Base-by-base conservation (phyloP, 2,113 vertebrate genomes). In the Nothocercus nigrocapillus region DNA sequence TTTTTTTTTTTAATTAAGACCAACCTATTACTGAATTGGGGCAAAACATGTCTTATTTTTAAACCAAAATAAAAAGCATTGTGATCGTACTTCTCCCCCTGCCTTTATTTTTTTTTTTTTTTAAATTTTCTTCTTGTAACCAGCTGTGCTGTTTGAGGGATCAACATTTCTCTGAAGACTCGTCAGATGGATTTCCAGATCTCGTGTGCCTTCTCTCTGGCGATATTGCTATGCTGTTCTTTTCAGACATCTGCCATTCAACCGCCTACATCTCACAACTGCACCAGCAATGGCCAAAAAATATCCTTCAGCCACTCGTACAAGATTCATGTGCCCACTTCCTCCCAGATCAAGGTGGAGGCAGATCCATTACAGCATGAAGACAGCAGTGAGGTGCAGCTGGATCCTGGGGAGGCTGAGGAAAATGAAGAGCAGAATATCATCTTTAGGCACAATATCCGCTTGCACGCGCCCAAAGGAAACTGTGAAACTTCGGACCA, bases 221-320 rank as follows among this genome's bases (percentile, higher is more conserved):
- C 93, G 40, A 53, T 98, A 9, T 93, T 99, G 62, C 97, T 97
- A 56, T 97, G 45, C 91, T 98, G 70, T 95, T 87, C 90, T 70
- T 62, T 82, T 87, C 87, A 96, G 89, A 74, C 95, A 34, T 96
- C 94, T 25, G 95, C 95, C 38, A 13, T 97, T 9, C 95, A 97
- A 61, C 90, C 95, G 5, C 66, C 45, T 56, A 58, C 87, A 28
- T 42, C 95, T 59, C 74, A 56, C 1, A 94, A 95, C 68, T 98
- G 97, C 82, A 95, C 88, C 27, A 97, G 83, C 72, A 16, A 45
- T 47, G 96, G 95, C 32, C 97, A 98, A 64, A 98, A 96, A 90
- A 96, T 99, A 93, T 98, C 98, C 9, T 98, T 99, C 96, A 99
- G 98, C 96, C 98, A 99, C 22, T 98, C 98, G 86, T 99, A 99